Conservation (phyloP, 2,888 invertebrate genomes). For the Eupeodes luniger region DNA sequence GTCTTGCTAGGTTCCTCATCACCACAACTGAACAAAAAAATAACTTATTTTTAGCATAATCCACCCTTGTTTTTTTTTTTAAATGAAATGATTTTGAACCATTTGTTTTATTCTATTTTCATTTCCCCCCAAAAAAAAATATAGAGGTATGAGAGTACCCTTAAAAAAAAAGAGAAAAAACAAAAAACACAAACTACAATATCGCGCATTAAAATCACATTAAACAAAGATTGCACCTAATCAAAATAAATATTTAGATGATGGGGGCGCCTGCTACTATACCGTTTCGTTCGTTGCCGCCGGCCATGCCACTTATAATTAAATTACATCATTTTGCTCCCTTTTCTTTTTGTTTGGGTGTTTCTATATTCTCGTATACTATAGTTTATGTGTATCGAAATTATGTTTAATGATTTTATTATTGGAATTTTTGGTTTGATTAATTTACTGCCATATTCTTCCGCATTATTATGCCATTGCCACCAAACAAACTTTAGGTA, state of each 20-base stretch:
- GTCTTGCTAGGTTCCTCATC: conserved; percentile 29
- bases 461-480: conserved; percentile 42
- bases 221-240: conserved; percentile 71
- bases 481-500: background rate
- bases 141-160: background rate
- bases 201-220: conserved; percentile 41
- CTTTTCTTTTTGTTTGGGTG: conserved; percentile 3
- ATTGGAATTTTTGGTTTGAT: conserved; percentile 50
- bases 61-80: background rate
- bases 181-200: background rate
- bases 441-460: conserved; percentile 69
- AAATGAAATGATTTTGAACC: background rate
- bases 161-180: background rate
- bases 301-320: conserved; percentile 30
- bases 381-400: conserved; percentile 52
- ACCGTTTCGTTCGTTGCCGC: background rate
- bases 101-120: conserved; percentile 31
- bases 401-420: conserved; percentile 63
- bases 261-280: conserved; percentile 32
- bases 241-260: conserved; percentile 72
- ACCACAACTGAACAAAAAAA: background rate
- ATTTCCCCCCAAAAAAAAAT: background rate
- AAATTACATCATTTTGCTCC: conserved; percentile 24
- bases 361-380: conserved; percentile 59
- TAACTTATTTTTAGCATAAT: conserved; percentile 24